Evolutionary conservation across 2,888 invertebrate genomes (phyloP), one percentile per base, ranked within the genome.

Genomic region (Drosophila longiperda): DNA sequence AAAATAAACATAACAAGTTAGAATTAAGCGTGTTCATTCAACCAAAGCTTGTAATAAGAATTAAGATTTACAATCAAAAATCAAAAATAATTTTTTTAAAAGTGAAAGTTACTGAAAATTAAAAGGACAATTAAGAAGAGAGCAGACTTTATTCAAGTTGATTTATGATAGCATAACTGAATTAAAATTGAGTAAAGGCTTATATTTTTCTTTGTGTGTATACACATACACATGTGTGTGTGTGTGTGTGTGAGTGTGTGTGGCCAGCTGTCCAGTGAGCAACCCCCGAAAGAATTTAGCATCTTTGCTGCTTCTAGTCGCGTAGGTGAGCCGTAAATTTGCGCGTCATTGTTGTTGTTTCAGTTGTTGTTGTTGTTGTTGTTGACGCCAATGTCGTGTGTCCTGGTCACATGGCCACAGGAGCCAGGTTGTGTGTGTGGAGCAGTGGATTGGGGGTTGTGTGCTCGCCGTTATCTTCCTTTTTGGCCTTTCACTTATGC

Each of bases 311-410:
- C 71, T 84, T 89, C 90, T 88, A 89, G 90, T 89, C 85, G 85
- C 90, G 86, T 90, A 87, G 86, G 86, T 87, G 90, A 83, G 89
- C 72, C 90, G 90, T 90, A 87, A 87, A 87, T 87, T 87, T 90
- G 71, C 64, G 83, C 89, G 79, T 79, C 84, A 89, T 87, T 87
- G 83, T 34, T 63, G 63, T 42, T 42, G 63, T 45, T 61, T 52
- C 38, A n/a, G 36, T 36, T 40, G 36, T 12, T 57, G n/a, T 20
- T 20, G 5, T 29, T 29, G 29, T 29, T 48, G 32, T 34, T 50
- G 89, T 85, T 86, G 89, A 83, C 87, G 89, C 85, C 90, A 89
- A 87, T 90, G 87, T 87, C 71, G 88, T 73, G 67, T 53, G 63
- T 64, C 60, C 53, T 53, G 65, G 80, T 72, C 76, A 71, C 53